Conservation (phyloP, 2,113 vertebrate genomes). For the Pampusana beccarii region DNA sequence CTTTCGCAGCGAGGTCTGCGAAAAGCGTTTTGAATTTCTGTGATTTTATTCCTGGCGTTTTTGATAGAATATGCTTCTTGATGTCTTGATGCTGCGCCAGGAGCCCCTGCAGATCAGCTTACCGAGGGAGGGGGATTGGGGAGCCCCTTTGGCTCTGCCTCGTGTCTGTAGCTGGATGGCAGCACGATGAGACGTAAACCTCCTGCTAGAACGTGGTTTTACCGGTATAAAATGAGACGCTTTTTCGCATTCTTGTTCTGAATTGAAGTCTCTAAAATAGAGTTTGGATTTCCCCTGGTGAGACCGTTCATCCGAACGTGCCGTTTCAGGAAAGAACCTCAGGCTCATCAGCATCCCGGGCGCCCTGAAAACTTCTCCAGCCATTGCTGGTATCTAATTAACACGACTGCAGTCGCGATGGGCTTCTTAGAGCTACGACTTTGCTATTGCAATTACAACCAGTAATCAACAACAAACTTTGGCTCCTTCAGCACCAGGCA, state of each 20-base stretch:
- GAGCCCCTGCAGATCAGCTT: not conserved
- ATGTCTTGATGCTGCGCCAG: not conserved
- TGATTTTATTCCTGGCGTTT: not conserved
- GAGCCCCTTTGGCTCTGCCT: not conserved
- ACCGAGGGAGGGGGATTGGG: not conserved
- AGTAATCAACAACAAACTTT: not conserved
- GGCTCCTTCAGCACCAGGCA: not conserved
- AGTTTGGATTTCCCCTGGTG: not conserved
- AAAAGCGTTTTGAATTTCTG: not conserved
- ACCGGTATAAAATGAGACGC: not conserved
- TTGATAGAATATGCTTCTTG: not conserved
- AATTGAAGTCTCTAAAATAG: not conserved
- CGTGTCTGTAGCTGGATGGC: rapidly evolving
- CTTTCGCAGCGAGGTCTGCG: not conserved
- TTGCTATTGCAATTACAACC: not conserved
- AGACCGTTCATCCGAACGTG: not conserved
- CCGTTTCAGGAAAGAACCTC: not conserved
- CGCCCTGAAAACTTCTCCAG: not conserved
- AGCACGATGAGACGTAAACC: not conserved
- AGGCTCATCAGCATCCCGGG: not conserved
- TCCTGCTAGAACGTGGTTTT: not conserved
- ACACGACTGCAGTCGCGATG: rapidly evolving
- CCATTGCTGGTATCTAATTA: not conserved
- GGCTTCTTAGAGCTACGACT: not conserved
- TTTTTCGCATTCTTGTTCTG: not conserved